phyloP scores from a whole-genome alignment of 2,888 invertebrate species.

The Cheilosia pagana region DNA sequence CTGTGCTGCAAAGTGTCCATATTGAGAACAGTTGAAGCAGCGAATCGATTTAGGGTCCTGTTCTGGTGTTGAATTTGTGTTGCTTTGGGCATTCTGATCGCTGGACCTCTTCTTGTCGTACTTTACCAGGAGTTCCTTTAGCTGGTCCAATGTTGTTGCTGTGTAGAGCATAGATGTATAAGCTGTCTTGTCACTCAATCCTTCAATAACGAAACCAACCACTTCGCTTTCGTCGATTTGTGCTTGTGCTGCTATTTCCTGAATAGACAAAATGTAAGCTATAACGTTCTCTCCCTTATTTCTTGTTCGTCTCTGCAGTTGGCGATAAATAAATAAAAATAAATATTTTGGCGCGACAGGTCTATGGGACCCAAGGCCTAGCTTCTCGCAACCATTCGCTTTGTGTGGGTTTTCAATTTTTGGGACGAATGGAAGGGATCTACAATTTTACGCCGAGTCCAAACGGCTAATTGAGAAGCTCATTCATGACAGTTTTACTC shows the following conservation, averaged over 20 bases:
- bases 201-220: slow-evolving; percentile 9
- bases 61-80: neutral
- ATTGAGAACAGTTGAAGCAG: slow-evolving; percentile 25
- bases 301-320: slow-evolving; percentile 21
- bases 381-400: too few species aligned
- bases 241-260: slow-evolving; percentile 16
- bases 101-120: slow-evolving; percentile 19
- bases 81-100: slow-evolving; percentile 3
- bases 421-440: too few species aligned
- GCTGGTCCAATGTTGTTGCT: slow-evolving; percentile 19
- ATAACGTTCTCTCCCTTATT: slow-evolving; percentile 16
- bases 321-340: too few species aligned
- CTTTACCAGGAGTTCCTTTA: slow-evolving; percentile 14
- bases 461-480: too few species aligned
- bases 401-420: too few species aligned
- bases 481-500: too few species aligned
- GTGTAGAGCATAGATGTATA: slow-evolving; percentile 25
- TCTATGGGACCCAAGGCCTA: too few species aligned
- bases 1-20: slow-evolving; percentile 19
- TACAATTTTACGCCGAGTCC: too few species aligned
- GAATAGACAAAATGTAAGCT: slow-evolving; percentile 16
- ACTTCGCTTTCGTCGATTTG: slow-evolving; percentile 17
- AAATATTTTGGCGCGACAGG: too few species aligned
- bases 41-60: slow-evolving; percentile 4
- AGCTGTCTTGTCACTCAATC: slow-evolving; percentile 15